Evolutionary conservation across 2,888 invertebrate genomes (phyloP).

Genomic region (Stenoptilia bipunctidactyla): DNA sequence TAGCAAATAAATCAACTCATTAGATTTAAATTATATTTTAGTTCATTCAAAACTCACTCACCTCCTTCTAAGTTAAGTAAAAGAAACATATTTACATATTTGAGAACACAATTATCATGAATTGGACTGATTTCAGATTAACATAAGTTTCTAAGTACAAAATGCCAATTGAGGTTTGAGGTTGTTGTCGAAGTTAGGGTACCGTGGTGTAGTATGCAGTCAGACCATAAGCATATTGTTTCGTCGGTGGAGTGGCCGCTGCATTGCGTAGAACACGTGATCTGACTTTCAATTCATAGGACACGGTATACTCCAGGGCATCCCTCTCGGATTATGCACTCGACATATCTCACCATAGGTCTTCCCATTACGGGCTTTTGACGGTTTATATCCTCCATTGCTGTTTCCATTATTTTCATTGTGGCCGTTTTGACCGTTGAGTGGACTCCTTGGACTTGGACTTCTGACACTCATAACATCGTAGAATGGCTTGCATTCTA

Average conservation of each 20-base stretch:
- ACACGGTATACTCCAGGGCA: constrained; percentile 72
- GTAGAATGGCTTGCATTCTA: constrained; percentile 50
- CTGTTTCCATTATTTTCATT: constrained; percentile 22
- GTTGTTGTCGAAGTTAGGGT: too few relatives aligned
- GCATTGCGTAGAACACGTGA: constrained; percentile 69
- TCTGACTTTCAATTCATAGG: constrained; percentile 72
- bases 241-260: constrained; percentile 59
- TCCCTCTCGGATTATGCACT: constrained; percentile 74
- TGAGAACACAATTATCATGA: too few relatives aligned
- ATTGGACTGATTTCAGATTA: constrained; percentile 9
- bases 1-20: too few relatives aligned
- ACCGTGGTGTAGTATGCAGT: constrained; percentile 21
- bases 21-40: too few relatives aligned
- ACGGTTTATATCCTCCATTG: constrained; percentile 15
- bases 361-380: constrained; percentile 49
- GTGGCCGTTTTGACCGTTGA: constrained; percentile 20
- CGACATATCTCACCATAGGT: constrained; percentile 79
- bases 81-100: too few relatives aligned
- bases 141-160: constrained; percentile 48
- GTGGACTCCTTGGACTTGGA: constrained; percentile 47
- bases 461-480: constrained; percentile 52
- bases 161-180: constrained; percentile 51
- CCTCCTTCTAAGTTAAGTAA: too few relatives aligned
- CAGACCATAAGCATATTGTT: constrained; percentile 66
- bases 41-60: too few relatives aligned